phyloP scores from a whole-genome alignment of 2,888 invertebrate species.

The Drosophila lutescens region DNA sequence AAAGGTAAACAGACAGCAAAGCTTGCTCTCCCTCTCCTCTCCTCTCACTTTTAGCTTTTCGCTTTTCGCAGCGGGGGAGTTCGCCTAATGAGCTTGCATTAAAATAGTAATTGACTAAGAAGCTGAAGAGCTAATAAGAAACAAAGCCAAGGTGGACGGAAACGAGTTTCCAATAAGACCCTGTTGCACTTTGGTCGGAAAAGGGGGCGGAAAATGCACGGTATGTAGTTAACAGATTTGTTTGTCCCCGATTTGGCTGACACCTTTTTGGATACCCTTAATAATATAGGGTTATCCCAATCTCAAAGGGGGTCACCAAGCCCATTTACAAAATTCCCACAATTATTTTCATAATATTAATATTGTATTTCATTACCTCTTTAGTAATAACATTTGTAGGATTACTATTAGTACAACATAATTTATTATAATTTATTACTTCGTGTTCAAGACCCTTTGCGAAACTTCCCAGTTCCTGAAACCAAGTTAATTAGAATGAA shows the following conservation, averaged over 20 bases:
- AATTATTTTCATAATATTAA: background rate
- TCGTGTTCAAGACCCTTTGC: background rate
- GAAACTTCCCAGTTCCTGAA: background rate
- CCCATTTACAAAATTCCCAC: background rate
- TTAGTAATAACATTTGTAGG: too few species aligned
- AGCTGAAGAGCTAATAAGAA: constrained; percentile 45
- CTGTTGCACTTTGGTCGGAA: constrained; percentile 10
- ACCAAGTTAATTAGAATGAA: background rate
- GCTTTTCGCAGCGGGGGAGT: constrained; percentile 33
- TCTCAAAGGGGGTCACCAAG: background rate
- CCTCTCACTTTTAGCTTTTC: constrained; percentile 45
- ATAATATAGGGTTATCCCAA: background rate
- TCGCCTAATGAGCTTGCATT: constrained; percentile 42
- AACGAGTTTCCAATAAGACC: constrained; percentile 62
- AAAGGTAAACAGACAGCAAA: constrained; percentile 72
- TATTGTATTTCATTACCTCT: background rate
- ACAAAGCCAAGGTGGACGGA: constrained; percentile 75
- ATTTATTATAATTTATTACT: background rate
- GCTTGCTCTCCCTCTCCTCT: constrained; percentile 48
- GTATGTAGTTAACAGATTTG: constrained; percentile 16
- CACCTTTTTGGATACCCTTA: constrained; percentile 19
- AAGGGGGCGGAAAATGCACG: constrained; percentile 14
- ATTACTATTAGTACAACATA: background rate
- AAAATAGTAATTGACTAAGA: constrained; percentile 64
- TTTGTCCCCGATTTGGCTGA: constrained; percentile 18